Evolutionary conservation across 2,888 invertebrate genomes (phyloP), one percentile per base, ranked within the genome.

Genomic region (Ennomos fuscantarius): DNA sequence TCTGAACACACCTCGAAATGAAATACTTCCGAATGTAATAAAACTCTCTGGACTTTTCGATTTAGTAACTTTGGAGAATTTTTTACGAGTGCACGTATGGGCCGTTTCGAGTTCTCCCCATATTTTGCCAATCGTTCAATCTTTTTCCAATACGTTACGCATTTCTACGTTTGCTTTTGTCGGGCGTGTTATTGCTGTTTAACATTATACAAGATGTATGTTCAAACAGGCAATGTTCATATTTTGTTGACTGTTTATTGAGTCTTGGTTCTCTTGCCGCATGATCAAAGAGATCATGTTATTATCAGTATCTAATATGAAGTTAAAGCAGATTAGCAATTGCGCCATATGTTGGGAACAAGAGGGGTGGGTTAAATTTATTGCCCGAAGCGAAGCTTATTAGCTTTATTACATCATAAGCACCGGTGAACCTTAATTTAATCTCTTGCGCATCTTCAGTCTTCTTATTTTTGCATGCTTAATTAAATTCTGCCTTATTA

Each of bases 341-440:
- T 78, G 81, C 76, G 76, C 73, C 87, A 83, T 84, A 83, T 86
- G 87, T 78, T 74, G 60, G 68, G 70, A 83, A 79, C 79, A 80
- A 76, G 73, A 81, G 81, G 84, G 84, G 81, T 63, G 72, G 65
- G 73, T 66, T 67, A 71, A 82, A 84, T 82, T 82, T 83, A 84
- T 80, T 76, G 78, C 74, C 59, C 68, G 73, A 82, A 81, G 83
- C 76, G 70, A 72, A 44, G 55, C 60, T 63, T 63, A 68, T 68
- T 73, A 74, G 71, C 78, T 79, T 84, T 84, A 85, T 84, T 84
- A 78, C 81, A 80, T 79, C 80, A 84, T 78, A 74, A 82, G 79
- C 80, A 72, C 73, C 76, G 73, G 73, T 81, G 81, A 75, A 75
- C 80, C 70, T 72, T 80, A 77, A 85, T 75, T 79, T 73, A 77